These are phyloP conservation scores for Oryzias sinensis DNA, from an alignment of 2,797 vertebrate species.

Conservation along the genomic window DNA sequence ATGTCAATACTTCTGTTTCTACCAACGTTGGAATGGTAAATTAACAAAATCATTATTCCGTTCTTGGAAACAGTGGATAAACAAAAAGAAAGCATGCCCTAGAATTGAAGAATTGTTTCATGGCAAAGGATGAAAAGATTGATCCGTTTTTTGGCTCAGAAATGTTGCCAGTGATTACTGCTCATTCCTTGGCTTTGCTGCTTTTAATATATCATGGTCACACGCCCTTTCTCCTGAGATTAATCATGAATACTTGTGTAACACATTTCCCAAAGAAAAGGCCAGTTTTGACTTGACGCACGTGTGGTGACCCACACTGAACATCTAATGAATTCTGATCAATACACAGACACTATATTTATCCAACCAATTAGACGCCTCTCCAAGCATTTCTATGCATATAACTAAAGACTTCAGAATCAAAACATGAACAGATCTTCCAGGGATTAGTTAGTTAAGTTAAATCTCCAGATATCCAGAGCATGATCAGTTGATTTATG, in stretches of 20 bases:
- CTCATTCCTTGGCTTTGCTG: constrained; percentile 18
- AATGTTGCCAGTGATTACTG: constrained; percentile 47
- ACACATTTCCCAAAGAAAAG: background rate
- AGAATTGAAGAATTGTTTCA: background rate
- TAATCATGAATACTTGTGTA: constrained; percentile 24
- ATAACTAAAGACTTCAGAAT: too few species aligned
- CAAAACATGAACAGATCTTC: too few species aligned
- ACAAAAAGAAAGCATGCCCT: background rate
- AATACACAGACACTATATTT: too few species aligned
- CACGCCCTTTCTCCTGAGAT: constrained; percentile 17
- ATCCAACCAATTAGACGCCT: too few species aligned
- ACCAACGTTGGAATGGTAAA: background rate
- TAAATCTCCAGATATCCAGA: too few species aligned
- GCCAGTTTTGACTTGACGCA: background rate
- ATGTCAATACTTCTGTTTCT: background rate
- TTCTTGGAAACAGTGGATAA: background rate
- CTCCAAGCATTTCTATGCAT: too few species aligned
- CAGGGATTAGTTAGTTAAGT: too few species aligned
- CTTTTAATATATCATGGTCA: constrained; percentile 13
- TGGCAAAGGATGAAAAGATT: background rate
- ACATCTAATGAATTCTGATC: background rate
- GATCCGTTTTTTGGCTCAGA: constrained; percentile 30
- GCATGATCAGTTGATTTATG: too few species aligned
- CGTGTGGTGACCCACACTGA: background rate
- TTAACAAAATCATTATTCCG: background rate